Base-by-base conservation (phyloP, 2,888 invertebrate species). In the Drosophila mimica region DNA sequence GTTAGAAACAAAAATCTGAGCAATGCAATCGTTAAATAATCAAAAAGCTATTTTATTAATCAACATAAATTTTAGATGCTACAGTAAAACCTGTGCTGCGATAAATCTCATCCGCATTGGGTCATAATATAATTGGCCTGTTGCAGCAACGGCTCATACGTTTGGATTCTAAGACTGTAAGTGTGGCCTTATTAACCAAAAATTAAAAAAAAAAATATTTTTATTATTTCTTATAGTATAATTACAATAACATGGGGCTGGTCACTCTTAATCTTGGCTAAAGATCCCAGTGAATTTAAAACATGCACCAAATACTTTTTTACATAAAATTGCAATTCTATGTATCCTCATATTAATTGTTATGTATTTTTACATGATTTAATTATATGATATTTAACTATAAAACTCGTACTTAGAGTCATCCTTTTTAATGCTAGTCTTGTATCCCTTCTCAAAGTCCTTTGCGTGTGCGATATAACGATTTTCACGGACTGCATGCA, bases 381-480 rank as follows among this genome's bases (percentile, higher is more conserved):
- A 20, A 33, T 3, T 17, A 3, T 40, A 40, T 20, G 1, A 5
- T n/a, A 56, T 28, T 70, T 98, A 99, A 95, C 99, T 99, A 94
- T 99, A 99, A 94, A 99, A 99, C 93, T 99, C 99, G 91, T 99
- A 99, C 94, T 99, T 99, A 85, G 98, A 97, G 93, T 87, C 89
- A 93, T 99, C 99, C 93, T 99, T 99, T 94, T 99, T 99, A 91
- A 99, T 98, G 92, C 99, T 99, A 92, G 99, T 98, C 92, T 99
- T 99, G 94, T 99, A 99, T 30, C 99, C 99, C 93, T 99, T 99
- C 92, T 99, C 99, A 91, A 99, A 99, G 94, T 99, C 99, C 94
- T 99, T 99, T 0, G 98, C 97, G 64, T 99, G 94, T 8, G 99
- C 99, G 80, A 99, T 98, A 93, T 99, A 95, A 89, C 99, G 96